Evolutionary conservation across 2,888 invertebrate species (phyloP), one percentile per base, ranked within the genome.

Genomic region (Baccha elongata): DNA sequence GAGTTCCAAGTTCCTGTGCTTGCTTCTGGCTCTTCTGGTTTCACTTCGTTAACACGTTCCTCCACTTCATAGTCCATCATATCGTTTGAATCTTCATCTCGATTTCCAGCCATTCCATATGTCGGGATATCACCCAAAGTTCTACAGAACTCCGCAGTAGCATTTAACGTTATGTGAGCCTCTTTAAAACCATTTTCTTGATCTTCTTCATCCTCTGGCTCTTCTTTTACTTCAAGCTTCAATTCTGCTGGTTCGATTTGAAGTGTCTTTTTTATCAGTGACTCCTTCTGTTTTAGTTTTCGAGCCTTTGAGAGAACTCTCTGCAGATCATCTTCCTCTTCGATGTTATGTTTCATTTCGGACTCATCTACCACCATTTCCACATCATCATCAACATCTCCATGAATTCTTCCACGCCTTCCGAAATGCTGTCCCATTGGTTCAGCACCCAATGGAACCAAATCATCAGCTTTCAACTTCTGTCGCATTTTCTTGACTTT

Each of bases 71-170:
- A 90, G 86, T 90, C 91, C 91, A 93, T 92, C 88, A 93, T 92
- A 87, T 93, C 93, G 3, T 92, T 92, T 67, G 94, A 94, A 86
- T 95, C 95, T 88, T 96, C 95, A 88, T 97, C 97, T 32, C 97
- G 92, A 91, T 98, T 97, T 32, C 97, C 97, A 17, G 97, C 95
- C 90, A 95, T 94, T 13, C 97, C 98, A 89, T 98, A 98, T 0
- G 98, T 98, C 71, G 98, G 98, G 87, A 98, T 98, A 89, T 98
- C 98, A 0, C 98, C 98, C 6, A 99, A 92, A 50, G 98, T 97
- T 87, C 98, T 94, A 89, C 99, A 99, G 92, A 99, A 99, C 92
- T 99, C 99, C 0, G 98, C 98, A 0, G 98, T 98, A 0, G 97
- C 95, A 92, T 99, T 98, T 68, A 99, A 91, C 72, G 95, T 93